Evolutionary conservation across 2,888 invertebrate species (phyloP), one percentile per base, ranked within the genome.

Genomic region (Cephus spinipes): DNA sequence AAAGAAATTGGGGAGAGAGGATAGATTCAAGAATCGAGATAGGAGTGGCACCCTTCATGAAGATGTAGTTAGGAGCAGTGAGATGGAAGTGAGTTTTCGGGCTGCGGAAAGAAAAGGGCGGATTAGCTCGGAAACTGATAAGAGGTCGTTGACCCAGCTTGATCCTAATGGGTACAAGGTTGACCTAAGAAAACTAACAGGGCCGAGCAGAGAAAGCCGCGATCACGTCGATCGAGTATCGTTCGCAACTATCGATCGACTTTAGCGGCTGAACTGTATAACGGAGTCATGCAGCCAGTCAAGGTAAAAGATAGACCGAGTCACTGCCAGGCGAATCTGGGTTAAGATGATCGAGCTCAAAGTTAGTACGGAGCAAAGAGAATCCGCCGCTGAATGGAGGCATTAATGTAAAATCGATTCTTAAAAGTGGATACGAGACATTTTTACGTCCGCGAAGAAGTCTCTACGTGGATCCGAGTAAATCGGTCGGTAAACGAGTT

Each of bases 401-500:
- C 23, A 55, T 23, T 55, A 55, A 55, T 55, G 55, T 55, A 23
- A 55, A 55, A 55, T 55, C 55, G 55, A 55, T 55, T 55, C 9
- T 55, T 55, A 55, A 55, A 55, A 9, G 55, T 23, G 55, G 55
- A 55, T 55, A 55, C 55, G 55, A 55, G 55, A 23, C 9, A 55
- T 55, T 55, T 55, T 55, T 23, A 55, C 23, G 55, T 55, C 23
- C 55, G 23, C 23, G 23, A 55, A 23, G 23, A 55, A 55, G 55
- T 55, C 9, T 55, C 55, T 55, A 55, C 55, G 55, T 55, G 55
- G 55, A 55, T 23, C 55, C 55, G 55, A 23, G 55, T 55, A 55
- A 55, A 71, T 71, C 71, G 30, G 11, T 12, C 69, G 73, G 81
- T 80, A 83, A 85, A 80, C 79, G 83, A 84, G 81, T 83, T 84